Percentiles rank a stretch among this genome's conserved stretches.
These are phyloP conservation scores for Scrobipalpa atriplicella DNA, from an alignment of 2,888 invertebrate genomes.

Conservation along the genomic window DNA sequence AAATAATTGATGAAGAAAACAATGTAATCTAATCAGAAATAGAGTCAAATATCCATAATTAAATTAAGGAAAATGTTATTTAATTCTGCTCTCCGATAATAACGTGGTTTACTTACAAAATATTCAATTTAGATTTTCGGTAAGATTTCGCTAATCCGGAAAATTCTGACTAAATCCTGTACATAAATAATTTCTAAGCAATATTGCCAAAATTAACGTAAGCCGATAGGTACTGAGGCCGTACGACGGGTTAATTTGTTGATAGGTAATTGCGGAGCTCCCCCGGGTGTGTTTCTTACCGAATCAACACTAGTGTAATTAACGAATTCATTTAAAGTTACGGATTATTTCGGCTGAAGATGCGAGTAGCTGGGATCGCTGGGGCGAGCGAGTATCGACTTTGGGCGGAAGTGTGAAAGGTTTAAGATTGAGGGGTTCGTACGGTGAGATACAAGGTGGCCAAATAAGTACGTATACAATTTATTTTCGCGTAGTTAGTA, in stretches of 20 bases:
- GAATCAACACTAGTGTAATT: constrained; percentile 79
- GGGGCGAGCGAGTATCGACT: constrained; percentile 11
- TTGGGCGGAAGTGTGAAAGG: constrained; percentile 1
- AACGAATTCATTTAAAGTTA: constrained; percentile 76
- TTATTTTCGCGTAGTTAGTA: too few species aligned
- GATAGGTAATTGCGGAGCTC: constrained; percentile 69
- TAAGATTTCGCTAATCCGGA: constrained; percentile 3
- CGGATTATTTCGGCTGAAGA: constrained; percentile 55
- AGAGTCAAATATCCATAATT: background rate
- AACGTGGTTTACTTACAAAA: background rate
- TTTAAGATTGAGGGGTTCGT: background rate
- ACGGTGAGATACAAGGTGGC: too few species aligned
- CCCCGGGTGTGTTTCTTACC: constrained; percentile 66
- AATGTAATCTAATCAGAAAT: too few species aligned
- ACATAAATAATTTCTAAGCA: constrained; percentile 53
- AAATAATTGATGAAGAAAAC: too few species aligned
- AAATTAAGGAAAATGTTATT: background rate
- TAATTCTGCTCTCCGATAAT: background rate
- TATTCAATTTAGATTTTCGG: background rate
- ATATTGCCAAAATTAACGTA: constrained; percentile 50
- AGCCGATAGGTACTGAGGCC: constrained; percentile 62
- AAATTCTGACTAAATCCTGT: constrained; percentile 39
- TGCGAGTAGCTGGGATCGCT: constrained; percentile 16
- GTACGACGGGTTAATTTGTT: constrained; percentile 66
- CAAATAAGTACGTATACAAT: too few species aligned